These are phyloP conservation scores for Puntigrus tetrazona DNA, from an alignment of 2,113 vertebrate species.

Conservation along the genomic window DNA sequence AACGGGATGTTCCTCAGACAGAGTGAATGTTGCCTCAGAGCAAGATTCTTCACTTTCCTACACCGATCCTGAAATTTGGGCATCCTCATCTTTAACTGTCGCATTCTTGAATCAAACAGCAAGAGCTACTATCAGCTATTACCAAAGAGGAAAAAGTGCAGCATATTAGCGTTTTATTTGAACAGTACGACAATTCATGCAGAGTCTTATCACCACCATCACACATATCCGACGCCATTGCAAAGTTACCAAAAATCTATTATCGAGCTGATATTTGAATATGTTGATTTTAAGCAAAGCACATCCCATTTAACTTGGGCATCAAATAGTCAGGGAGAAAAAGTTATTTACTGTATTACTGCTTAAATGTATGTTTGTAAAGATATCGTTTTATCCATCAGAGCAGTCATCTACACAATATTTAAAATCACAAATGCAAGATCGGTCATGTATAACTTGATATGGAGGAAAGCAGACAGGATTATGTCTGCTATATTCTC, in stretches of 20 bases:
- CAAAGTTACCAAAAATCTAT: constrained; percentile 8
- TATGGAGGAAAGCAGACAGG: background rate
- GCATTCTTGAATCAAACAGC: constrained; percentile 31
- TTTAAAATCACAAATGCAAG: constrained; percentile 22
- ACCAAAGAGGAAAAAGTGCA: constrained; percentile 56
- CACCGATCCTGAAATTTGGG: background rate
- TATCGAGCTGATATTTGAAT: constrained; percentile 29
- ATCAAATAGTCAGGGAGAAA: constrained; percentile 44
- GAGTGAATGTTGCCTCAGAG: background rate
- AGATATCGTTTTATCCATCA: background rate
- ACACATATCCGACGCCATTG: constrained; percentile 41
- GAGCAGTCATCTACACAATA: constrained; percentile 11
- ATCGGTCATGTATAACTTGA: background rate
- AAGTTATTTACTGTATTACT: constrained; percentile 37
- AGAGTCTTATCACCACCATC: constrained; percentile 7
- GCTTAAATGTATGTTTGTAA: constrained; percentile 36
- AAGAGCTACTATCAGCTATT: constrained; percentile 51
- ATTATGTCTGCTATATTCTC: constrained; percentile 24
- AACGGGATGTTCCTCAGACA: constrained; percentile 22
- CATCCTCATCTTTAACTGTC: constrained; percentile 26
- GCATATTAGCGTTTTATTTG: constrained; percentile 1
- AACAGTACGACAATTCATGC: background rate
- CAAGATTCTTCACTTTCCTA: constrained; percentile 15
- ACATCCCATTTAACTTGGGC: constrained; percentile 45
- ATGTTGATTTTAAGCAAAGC: constrained; percentile 38